phyloP scores from a whole-genome alignment of 2,113 vertebrate species.

The Grammomys surdaster region DNA sequence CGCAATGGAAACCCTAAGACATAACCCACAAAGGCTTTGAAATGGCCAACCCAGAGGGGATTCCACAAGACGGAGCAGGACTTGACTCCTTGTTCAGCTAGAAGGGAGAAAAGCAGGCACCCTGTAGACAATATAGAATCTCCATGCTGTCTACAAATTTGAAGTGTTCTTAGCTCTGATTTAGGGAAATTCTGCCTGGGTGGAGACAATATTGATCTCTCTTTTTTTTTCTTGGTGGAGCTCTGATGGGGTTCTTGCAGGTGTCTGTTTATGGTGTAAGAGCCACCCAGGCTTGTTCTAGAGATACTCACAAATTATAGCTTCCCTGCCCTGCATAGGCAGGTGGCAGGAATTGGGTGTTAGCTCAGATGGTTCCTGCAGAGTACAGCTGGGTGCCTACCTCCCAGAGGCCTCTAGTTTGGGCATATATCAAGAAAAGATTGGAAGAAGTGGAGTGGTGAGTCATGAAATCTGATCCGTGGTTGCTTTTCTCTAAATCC shows the following conservation, averaged over 20 bases:
- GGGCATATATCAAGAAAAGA: conserved; percentile 1
- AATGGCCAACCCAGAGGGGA: not conserved
- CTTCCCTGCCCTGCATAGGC: not conserved
- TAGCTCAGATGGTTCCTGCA: not conserved
- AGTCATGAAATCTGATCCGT: conserved; percentile 54
- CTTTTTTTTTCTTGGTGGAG: conserved; percentile 12
- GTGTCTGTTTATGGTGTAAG: not conserved
- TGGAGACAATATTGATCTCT: not conserved
- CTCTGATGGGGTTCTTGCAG: not conserved
- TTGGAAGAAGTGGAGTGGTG: not conserved
- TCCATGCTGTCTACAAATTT: no score
- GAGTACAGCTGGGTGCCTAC: not conserved
- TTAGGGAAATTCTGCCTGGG: conserved; percentile 19
- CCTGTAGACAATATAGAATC: not conserved
- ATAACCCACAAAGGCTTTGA: not conserved
- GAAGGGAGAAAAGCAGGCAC: not conserved
- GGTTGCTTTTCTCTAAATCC: conserved; percentile 52
- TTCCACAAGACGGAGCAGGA: not conserved
- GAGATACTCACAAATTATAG: not conserved
- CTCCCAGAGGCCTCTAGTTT: not conserved
- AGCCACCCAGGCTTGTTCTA: not conserved
- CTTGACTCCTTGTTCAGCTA: not conserved
- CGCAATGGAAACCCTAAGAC: not conserved
- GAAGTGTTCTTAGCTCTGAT: not conserved
- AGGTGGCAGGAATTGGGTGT: not conserved